Evolutionary conservation across 2,888 invertebrate species (phyloP), one percentile per base, ranked within the genome.

Genomic region (Noctua fimbriata): DNA sequence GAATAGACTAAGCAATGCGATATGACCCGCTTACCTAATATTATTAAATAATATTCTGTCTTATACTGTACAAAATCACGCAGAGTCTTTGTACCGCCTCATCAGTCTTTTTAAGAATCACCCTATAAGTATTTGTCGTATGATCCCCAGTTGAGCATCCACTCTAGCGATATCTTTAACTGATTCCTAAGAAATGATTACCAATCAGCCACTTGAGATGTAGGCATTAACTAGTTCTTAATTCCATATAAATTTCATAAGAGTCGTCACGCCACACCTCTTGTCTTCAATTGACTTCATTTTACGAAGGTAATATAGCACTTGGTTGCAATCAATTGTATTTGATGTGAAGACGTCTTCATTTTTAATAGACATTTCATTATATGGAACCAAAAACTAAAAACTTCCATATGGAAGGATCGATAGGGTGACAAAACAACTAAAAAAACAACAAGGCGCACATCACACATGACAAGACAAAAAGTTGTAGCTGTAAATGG

Each of bases 221-320:
- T 41, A 41, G 58, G 44, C 44, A n/a, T 44, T 32, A 28, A 41
- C 44, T 52, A 44, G 76, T 82, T 49, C 18, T 73, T 36, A 75
- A 52, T 81, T 73, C 18, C 36, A 55, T n/a, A n/a, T n/a, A 63
- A 55, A 67, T 58, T 63, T 73, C 69, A 41, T 12, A 60, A 63
- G n/a, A 66, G 70, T 78, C 32, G 36, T 28, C 36, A 72, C 65
- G 69, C 66, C 49, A 66, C 36, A 55, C 65, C 58, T 58, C 71
- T 69, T 75, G 63, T 47, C 49, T 82, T 86, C 41, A 73, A 76
- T 70, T 55, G 49, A 28, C 24, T 58, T 36, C 6, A 9, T 71
- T 83, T 49, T 44, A 60, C n/a, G 69, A 76, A 76, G 44, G 67
- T 76, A 49, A 52, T 21, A 47, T 66, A 2, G 14, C 44, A 67